A percentile compares a stretch with the other conserved stretches of the same genome.
phyloP scores from a whole-genome alignment of 2,113 vertebrate species.

The Capricornis sumatraensis region DNA sequence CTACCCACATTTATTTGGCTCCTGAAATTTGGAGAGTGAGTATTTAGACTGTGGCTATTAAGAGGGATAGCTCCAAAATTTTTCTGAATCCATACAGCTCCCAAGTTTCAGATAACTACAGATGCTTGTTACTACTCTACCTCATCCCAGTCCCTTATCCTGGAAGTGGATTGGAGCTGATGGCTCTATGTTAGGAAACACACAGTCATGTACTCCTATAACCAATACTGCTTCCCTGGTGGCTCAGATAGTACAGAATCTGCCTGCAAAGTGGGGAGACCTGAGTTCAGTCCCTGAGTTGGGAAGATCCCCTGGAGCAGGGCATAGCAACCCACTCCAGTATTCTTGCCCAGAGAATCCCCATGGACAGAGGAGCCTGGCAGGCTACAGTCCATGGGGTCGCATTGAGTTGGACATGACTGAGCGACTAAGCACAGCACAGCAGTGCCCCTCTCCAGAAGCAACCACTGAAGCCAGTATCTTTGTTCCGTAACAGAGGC shows the following conservation, averaged over 20 bases:
- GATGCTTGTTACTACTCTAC: not conserved
- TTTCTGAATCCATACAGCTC: not conserved
- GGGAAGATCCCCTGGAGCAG: not conserved
- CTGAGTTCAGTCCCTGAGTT: not conserved
- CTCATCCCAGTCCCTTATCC: not conserved
- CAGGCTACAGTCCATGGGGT: not conserved
- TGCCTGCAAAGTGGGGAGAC: not conserved
- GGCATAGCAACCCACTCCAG: not conserved
- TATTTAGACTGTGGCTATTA: not conserved
- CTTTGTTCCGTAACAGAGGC: not conserved
- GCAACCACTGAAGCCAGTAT: not conserved
- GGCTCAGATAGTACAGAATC: not conserved
- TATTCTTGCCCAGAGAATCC: not conserved
- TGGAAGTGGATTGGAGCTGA: not conserved
- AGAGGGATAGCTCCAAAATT: not conserved
- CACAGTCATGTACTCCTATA: not conserved
- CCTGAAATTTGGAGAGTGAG: not conserved
- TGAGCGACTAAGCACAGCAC: not conserved
- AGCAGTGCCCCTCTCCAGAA: not conserved
- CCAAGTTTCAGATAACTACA: not conserved
- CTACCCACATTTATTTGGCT: not conserved
- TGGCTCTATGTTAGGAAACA: not conserved
- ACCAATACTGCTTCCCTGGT: not conserved
- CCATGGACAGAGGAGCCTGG: not conserved
- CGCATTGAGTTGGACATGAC: rapidly evolving